Conservation (phyloP, 2,888 invertebrate species). For the Tenthredo mesomela region DNA sequence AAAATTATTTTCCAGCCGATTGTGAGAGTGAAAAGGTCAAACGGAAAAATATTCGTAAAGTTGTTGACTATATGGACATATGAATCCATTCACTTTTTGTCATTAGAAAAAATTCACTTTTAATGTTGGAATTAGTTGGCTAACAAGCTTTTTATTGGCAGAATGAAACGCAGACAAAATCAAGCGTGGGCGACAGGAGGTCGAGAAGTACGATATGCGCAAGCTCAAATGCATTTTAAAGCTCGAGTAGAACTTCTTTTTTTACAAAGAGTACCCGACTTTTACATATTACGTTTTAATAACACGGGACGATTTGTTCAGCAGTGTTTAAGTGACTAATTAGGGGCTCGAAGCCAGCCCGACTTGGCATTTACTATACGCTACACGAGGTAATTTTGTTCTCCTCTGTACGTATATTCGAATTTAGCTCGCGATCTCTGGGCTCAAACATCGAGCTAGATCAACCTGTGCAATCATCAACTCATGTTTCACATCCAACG, state of each 20-base stretch:
- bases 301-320: slow-evolving; percentile 68
- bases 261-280: slow-evolving; percentile 44
- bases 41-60: too few species aligned
- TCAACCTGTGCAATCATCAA: not conserved
- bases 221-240: slow-evolving; percentile 4
- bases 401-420: slow-evolving; percentile 55
- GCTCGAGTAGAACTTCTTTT: slow-evolving; percentile 18
- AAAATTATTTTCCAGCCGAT: not conserved
- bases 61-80: not conserved
- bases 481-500: slow-evolving; percentile 12
- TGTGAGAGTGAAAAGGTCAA: not conserved
- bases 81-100: not conserved
- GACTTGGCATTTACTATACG: slow-evolving; percentile 55
- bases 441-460: not conserved
- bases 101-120: not conserved
- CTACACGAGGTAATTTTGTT: slow-evolving; percentile 64
- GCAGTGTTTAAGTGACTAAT: slow-evolving; percentile 72
- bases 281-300: slow-evolving; percentile 69
- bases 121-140: not conserved
- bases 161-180: not conserved
- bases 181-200: not conserved
- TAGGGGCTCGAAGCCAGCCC: slow-evolving; percentile 67
- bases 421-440: not conserved
- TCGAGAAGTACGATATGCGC: not conserved
- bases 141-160: not conserved